Base-by-base conservation (phyloP, 2,113 vertebrate species). In the Lipotes vexillifer region DNA sequence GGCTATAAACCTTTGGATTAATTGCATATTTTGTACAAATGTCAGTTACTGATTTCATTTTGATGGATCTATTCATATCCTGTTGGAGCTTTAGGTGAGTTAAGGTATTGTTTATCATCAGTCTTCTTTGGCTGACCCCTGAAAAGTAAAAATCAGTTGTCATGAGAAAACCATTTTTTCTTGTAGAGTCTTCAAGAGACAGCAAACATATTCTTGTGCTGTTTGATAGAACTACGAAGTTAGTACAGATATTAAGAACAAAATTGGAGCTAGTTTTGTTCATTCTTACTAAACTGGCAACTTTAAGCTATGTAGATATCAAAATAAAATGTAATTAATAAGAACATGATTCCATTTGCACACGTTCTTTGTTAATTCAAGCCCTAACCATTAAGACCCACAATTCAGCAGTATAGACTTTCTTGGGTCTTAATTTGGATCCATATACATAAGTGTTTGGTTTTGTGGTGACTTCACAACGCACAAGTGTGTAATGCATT, bases 21-120 rank as follows among this genome's bases (percentile, higher is more conserved):
- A 97, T 97, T 97, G 96, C 72, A 27, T 77, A 94, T 71, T 96
- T 97, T 98, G 71, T 97, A 63, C 92, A 97, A 94, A 95, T 96
- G 87, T 95, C 97, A 98, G 88, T 61, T 83, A 92, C 82, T 91
- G 63, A 96, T 97, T 97, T 96, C 80, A 27, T 96, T 93, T 94
- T 97, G 93, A 96, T 97, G 90, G 89, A 97, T 98, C 87, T 96
- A 96, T 74, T 94, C 65, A 44, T 66, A 3, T 83, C 20, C 63
- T 90, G 66, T 96, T 38, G 74, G 78, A 97, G 83, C 84, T 97
- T 63, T 85, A 82, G 78, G 75, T 97, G 92, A 97, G 72, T 96
- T 97, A 93, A 89, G 61, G 36, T 86, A 93, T 55, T 93, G 78
- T 87, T 97, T 96, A 93, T 95, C 97, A 96, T 98, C 95, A 96